phyloP scores from a whole-genome alignment of 2,113 vertebrate species.

The Daphoenositta chrysoptera region DNA sequence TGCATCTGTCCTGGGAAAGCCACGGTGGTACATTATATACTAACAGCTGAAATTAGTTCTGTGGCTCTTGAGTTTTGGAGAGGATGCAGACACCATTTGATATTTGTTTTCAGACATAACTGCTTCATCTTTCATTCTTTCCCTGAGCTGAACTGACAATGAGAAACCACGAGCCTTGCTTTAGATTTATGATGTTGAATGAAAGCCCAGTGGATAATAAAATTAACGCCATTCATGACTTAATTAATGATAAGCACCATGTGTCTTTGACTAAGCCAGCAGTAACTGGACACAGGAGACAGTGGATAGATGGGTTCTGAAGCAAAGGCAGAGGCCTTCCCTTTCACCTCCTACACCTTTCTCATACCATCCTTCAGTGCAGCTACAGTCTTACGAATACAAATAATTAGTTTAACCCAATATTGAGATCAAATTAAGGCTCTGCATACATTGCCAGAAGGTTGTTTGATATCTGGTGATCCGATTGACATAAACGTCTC shows the following conservation, averaged over 20 bases:
- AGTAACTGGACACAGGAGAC: neutral
- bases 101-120: neutral
- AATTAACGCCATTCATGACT: neutral
- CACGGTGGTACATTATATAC: neutral
- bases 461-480: neutral
- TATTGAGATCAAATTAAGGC: neutral
- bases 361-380: neutral
- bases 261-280: neutral
- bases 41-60: neutral
- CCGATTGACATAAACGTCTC: neutral
- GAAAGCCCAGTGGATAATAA: neutral
- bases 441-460: neutral
- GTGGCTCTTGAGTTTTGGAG: neutral
- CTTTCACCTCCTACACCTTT: neutral
- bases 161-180: neutral
- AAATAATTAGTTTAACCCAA: neutral
- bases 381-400: neutral
- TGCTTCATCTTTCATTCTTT: neutral
- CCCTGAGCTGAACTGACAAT: neutral
- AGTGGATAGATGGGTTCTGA: neutral
- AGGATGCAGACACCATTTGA: neutral
- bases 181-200: neutral
- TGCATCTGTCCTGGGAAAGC: neutral
- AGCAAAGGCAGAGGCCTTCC: neutral
- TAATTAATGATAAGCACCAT: neutral